Conservation (phyloP, 2,797 vertebrate species). For the Cyprinella venusta region DNA sequence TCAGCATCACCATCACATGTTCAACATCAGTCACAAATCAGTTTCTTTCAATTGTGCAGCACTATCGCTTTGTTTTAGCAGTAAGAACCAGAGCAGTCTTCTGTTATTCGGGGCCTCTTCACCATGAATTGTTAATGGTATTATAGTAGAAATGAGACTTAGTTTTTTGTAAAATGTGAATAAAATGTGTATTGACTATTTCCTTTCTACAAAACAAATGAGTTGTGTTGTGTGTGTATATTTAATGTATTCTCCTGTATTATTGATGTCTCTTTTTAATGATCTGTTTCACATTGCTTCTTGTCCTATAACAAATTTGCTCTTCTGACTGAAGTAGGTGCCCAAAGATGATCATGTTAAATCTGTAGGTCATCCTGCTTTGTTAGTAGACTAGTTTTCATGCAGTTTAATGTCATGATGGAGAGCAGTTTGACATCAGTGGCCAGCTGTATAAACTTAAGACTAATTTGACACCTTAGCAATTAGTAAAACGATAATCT, state of each 20-base stretch:
- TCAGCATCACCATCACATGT: neutral
- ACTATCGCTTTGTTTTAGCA: conserved; percentile 64
- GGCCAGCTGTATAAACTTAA: neutral
- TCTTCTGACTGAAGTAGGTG: neutral
- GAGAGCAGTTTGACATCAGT: neutral
- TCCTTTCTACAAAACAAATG: conserved; percentile 85
- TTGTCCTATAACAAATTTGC: neutral
- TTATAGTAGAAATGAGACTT: conserved; percentile 89
- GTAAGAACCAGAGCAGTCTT: conserved; percentile 67
- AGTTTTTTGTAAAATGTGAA: conserved; percentile 95
- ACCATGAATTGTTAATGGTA: conserved; percentile 89
- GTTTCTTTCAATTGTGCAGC: conserved; percentile 42
- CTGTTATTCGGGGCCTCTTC: conserved; percentile 55
- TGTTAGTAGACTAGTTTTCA: neutral
- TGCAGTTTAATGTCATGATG: conserved; percentile 5
- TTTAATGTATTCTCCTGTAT: conserved; percentile 80
- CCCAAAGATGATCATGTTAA: neutral
- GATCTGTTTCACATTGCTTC: conserved; percentile 25
- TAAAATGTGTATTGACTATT: conserved; percentile 96
- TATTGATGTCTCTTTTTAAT: conserved; percentile 69
- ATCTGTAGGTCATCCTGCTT: neutral
- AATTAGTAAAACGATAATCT: neutral
- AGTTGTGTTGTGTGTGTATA: conserved; percentile 73
- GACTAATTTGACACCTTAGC: neutral
- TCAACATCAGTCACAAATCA: conserved; percentile 52